Percentiles rank a stretch among this genome's conserved stretches.
Conservation (phyloP, 2,888 invertebrate species). For the Eilema caniola region DNA sequence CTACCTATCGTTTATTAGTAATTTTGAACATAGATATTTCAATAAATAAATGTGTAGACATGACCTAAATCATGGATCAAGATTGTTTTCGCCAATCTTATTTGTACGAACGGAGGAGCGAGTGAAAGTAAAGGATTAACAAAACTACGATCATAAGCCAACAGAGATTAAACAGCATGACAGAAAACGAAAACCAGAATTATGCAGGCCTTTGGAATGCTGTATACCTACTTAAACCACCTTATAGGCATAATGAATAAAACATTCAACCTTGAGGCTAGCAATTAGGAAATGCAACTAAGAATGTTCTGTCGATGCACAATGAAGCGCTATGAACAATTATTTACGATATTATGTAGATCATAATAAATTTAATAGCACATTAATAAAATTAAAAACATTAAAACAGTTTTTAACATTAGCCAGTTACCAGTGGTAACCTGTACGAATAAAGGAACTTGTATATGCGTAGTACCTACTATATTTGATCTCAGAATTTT, state of each 20-base stretch:
- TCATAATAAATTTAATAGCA: background rate
- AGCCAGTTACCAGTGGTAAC: too few species aligned
- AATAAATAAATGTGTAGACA: background rate
- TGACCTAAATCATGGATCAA: background rate
- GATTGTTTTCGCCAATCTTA: conserved; percentile 1
- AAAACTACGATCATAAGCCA: conserved; percentile 9
- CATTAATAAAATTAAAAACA: background rate
- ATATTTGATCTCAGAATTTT: too few species aligned
- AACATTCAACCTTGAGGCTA: background rate
- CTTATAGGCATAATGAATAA: background rate
- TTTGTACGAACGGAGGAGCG: background rate
- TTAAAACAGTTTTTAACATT: background rate
- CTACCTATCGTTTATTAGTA: background rate
- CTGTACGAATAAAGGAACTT: too few species aligned
- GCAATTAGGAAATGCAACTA: background rate
- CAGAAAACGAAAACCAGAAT: conserved; percentile 9
- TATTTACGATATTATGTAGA: background rate
- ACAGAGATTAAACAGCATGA: conserved; percentile 7
- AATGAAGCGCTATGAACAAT: background rate
- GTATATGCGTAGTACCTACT: too few species aligned
- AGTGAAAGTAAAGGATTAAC: conserved; percentile 4
- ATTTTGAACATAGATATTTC: background rate
- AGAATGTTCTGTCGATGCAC: background rate
- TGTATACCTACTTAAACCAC: conserved; percentile 10
- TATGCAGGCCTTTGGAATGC: conserved; percentile 6